Percentiles rank a stretch among this genome's conserved stretches.
phyloP scores from a whole-genome alignment of 2,888 invertebrate species.

The Zaprionus obscuricornis region DNA sequence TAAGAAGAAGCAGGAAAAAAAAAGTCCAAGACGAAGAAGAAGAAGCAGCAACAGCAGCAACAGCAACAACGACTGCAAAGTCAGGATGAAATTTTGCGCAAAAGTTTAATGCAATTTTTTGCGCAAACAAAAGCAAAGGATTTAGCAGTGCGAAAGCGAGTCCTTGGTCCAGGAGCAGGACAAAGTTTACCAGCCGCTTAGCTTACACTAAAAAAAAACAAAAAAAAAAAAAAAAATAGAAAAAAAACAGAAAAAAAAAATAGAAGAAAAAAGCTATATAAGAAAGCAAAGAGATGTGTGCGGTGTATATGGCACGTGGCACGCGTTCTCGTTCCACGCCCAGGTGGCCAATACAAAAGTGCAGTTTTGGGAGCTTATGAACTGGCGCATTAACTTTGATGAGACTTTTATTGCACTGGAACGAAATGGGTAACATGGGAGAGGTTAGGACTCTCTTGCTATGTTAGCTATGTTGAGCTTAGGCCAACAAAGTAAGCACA shows the following conservation, averaged over 20 bases:
- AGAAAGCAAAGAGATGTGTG: constrained; percentile 33
- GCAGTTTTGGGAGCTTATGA: constrained; percentile 65
- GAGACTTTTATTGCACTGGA: constrained; percentile 54
- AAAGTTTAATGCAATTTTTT: constrained; percentile 70
- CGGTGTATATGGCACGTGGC: constrained; percentile 35
- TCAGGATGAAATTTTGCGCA: constrained; percentile 53
- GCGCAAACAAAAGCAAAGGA: constrained; percentile 56
- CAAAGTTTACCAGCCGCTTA: constrained; percentile 60
- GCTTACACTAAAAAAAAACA: too few relatives aligned
- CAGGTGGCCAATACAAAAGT: constrained; percentile 60
- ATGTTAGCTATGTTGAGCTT: too few relatives aligned
- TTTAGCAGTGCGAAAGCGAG: constrained; percentile 41
- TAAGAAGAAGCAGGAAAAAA: neutral
- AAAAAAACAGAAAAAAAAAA: too few relatives aligned
- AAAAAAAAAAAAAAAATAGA: too few relatives aligned
- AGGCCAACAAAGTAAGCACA: too few relatives aligned
- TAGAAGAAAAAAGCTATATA: too few relatives aligned
- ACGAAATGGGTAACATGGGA: constrained; percentile 35
- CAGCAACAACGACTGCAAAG: too few relatives aligned
- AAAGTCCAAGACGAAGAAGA: neutral
- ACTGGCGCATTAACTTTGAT: constrained; percentile 65
- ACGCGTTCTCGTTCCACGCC: constrained; percentile 19
- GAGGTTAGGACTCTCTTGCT: too few relatives aligned
- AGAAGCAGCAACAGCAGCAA: neutral
- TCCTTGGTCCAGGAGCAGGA: constrained; percentile 33